phyloP scores from a whole-genome alignment of 2,113 vertebrate species.

The Anhinga rufa region DNA sequence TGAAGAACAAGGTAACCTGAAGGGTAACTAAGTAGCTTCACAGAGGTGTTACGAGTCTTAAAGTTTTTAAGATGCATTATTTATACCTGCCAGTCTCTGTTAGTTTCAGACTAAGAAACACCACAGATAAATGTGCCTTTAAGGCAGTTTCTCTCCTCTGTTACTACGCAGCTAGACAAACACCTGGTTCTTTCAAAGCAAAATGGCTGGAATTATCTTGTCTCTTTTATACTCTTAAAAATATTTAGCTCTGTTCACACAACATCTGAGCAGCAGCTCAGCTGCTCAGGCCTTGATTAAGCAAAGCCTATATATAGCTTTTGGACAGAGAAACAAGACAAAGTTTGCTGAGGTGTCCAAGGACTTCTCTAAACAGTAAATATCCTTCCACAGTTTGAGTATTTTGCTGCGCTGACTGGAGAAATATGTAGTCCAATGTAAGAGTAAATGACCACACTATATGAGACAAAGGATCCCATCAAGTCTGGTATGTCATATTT shows the following conservation, averaged over 20 bases:
- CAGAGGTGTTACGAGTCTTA: background rate
- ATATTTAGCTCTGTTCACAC: background rate
- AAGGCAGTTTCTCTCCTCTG: background rate
- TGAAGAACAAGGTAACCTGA: background rate
- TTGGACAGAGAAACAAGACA: background rate
- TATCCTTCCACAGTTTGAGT: background rate
- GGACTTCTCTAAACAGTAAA: background rate
- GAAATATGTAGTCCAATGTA: background rate
- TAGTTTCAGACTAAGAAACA: background rate
- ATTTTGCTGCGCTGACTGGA: background rate
- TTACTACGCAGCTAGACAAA: background rate
- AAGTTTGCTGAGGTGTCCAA: conserved; percentile 11
- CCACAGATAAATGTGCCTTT: background rate
- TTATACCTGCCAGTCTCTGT: background rate
- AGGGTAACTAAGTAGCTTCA: background rate
- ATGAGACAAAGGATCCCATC: background rate
- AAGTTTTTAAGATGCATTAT: background rate
- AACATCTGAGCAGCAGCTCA: background rate
- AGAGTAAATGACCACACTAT: background rate
- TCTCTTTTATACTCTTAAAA: background rate
- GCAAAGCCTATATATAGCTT: background rate
- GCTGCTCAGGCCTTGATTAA: background rate
- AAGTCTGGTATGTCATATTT: background rate
- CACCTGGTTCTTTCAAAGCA: background rate
- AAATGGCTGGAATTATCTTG: background rate